These are phyloP conservation scores for Eulemur macaco DNA, from an alignment of 2,113 vertebrate genomes.

Conservation along the genomic window DNA sequence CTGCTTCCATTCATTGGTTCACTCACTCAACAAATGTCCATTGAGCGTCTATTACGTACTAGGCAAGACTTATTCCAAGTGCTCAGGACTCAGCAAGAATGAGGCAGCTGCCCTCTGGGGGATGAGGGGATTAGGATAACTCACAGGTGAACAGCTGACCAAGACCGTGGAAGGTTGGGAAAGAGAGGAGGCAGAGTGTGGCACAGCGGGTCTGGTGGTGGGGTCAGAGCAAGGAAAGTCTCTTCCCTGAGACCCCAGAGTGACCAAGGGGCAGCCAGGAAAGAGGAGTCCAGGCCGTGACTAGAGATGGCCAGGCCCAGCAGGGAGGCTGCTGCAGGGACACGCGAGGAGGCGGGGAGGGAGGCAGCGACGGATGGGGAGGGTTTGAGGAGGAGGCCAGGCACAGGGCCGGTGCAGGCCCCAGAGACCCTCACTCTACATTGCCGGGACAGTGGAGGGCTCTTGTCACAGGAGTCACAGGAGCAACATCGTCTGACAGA, in stretches of 20 bases:
- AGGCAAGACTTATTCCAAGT: not conserved
- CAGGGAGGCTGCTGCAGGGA: too few relatives aligned
- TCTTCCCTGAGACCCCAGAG: not conserved
- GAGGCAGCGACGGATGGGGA: not conserved
- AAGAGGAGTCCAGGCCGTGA: not conserved
- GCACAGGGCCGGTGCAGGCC: not conserved
- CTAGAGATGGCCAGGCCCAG: not conserved
- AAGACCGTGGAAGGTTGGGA: not conserved
- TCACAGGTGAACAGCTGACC: not conserved
- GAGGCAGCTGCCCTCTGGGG: not conserved
- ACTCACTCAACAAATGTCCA: not conserved
- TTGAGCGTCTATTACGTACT: not conserved
- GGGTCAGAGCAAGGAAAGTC: not conserved
- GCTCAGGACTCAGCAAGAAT: not conserved
- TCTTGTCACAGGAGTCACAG: not conserved
- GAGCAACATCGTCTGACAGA: not conserved
- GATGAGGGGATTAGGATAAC: not conserved
- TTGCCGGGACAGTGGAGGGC: not conserved
- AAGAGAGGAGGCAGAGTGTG: too few relatives aligned
- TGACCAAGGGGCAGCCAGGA: not conserved
- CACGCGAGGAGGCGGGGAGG: fast-evolving
- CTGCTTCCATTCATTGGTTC: not conserved
- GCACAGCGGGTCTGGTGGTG: too few relatives aligned
- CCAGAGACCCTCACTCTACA: not conserved
- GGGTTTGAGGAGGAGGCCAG: not conserved